Percentiles rank a stretch among this genome's conserved stretches.
Evolutionary conservation across 2,113 vertebrate genomes (phyloP).

Genomic region (Alligator sinensis): DNA sequence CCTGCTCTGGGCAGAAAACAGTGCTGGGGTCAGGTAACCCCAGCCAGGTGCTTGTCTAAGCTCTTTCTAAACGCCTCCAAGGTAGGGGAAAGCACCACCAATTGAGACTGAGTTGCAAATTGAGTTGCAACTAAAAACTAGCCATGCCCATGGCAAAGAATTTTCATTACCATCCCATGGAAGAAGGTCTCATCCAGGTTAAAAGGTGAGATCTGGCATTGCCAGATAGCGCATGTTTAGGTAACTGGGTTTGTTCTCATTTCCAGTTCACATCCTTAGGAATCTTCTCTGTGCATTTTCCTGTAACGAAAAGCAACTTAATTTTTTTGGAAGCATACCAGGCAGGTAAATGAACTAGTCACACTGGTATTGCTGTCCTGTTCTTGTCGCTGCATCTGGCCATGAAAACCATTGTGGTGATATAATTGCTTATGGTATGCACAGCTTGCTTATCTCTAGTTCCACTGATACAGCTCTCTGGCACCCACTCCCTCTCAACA

Average conservation of each 20-base stretch:
- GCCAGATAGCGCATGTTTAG: slow-evolving; percentile 23
- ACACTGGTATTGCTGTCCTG: slow-evolving; percentile 5
- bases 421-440: slow-evolving; percentile 39
- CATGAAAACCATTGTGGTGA: slow-evolving; percentile 37
- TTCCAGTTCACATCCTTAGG: slow-evolving; percentile 54
- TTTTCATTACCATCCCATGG: not conserved
- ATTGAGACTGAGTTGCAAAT: not conserved
- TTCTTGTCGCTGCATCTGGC: slow-evolving; percentile 49
- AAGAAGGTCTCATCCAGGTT: slow-evolving; percentile 12
- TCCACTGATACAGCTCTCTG: slow-evolving; percentile 7
- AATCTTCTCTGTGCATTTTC: slow-evolving; percentile 28
- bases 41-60: too few relatives aligned
- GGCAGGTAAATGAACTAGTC: slow-evolving; percentile 55
- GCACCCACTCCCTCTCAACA: slow-evolving; percentile 54
- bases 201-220: slow-evolving; percentile 10
- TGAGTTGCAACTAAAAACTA: not conserved
- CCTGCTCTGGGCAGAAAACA: too few relatives aligned
- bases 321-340: slow-evolving; percentile 50
- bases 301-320: slow-evolving; percentile 55
- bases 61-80: not conserved
- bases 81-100: not conserved
- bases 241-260: slow-evolving; percentile 49
- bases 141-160: slow-evolving; percentile 34
- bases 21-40: too few relatives aligned
- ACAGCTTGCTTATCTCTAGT: slow-evolving; percentile 53